Conservation (phyloP, 2,888 invertebrate genomes). For the Griposia aprilina region DNA sequence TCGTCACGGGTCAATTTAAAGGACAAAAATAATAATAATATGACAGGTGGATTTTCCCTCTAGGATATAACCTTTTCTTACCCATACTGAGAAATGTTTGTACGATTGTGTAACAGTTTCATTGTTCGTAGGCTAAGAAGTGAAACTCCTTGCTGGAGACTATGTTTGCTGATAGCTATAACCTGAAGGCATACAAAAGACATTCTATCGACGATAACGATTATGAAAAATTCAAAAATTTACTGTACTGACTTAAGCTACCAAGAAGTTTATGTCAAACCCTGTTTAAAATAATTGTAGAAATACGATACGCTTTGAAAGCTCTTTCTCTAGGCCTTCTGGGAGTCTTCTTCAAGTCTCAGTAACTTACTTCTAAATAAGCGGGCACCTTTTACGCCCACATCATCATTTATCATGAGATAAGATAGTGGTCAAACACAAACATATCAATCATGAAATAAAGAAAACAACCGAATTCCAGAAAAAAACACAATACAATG, state of each 20-base stretch:
- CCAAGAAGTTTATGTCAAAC: neutral
- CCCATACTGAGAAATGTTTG: neutral
- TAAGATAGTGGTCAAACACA: neutral
- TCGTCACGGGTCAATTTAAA: constrained; percentile 21
- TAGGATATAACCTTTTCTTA: neutral
- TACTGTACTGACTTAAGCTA: neutral
- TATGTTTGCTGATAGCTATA: neutral
- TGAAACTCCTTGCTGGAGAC: neutral
- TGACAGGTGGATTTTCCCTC: neutral
- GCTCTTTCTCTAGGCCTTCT: neutral
- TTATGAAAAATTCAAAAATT: neutral
- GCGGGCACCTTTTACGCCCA: neutral
- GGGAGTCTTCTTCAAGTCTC: neutral
- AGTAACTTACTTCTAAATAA: neutral
- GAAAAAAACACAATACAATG: too few relatives aligned
- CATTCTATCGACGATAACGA: neutral
- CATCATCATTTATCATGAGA: neutral
- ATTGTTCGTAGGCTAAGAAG: neutral
- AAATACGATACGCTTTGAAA: too few relatives aligned
- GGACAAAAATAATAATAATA: constrained; percentile 27
- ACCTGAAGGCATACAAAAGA: neutral
- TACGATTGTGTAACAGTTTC: neutral
- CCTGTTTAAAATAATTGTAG: neutral
- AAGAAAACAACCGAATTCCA: neutral
- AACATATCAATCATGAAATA: neutral